A percentile compares a stretch with the other conserved stretches of the same genome.
Conservation (phyloP, 2,113 vertebrate species). For the Baryphthengus martii region DNA sequence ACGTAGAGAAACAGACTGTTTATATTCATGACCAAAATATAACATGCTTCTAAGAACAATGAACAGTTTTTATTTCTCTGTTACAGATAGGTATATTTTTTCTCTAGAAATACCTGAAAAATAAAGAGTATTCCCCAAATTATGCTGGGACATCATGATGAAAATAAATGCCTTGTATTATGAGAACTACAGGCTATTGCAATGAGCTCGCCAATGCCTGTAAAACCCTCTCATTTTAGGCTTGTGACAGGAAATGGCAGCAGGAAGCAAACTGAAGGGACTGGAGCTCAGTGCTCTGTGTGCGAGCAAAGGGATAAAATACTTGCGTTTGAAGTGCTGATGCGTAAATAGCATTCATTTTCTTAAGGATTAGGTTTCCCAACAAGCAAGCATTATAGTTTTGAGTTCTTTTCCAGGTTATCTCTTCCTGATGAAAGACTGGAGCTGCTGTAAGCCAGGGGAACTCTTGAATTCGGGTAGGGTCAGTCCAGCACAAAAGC, state of each 20-base stretch:
- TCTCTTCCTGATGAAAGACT: background rate
- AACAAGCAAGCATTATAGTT: background rate
- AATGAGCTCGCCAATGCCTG: background rate
- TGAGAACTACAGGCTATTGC: background rate
- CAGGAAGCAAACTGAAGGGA: slow-evolving; percentile 36
- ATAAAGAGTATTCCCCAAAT: background rate
- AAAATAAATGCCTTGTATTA: background rate
- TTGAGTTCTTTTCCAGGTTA: background rate
- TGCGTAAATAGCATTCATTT: background rate
- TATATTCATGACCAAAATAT: background rate
- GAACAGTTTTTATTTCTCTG: background rate
- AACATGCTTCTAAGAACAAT: background rate
- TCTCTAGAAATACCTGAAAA: background rate
- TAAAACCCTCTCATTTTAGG: background rate
- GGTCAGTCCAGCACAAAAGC: background rate
- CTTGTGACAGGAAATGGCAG: slow-evolving; percentile 57
- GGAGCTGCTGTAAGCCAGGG: background rate
- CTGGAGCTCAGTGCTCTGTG: background rate
- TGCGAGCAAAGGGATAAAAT: background rate
- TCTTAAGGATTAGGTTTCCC: background rate
- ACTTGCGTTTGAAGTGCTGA: background rate
- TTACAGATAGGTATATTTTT: background rate
- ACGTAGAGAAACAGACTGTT: accelerated
- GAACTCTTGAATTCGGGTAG: background rate
- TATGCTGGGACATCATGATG: background rate